Base-by-base conservation (phyloP, 2,113 vertebrate species). In the Catharus fuscescens region DNA sequence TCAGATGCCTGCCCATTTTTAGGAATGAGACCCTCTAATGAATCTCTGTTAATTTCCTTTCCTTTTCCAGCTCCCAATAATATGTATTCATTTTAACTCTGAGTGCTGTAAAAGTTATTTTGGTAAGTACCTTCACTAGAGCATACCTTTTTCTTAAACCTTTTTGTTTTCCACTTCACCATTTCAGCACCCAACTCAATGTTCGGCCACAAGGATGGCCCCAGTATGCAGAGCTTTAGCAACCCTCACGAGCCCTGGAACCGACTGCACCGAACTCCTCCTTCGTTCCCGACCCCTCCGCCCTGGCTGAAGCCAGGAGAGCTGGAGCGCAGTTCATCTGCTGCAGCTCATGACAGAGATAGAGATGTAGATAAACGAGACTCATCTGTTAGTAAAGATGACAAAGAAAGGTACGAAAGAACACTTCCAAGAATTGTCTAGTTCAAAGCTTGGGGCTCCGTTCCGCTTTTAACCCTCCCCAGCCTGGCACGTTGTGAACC, bases 231-330 rank as follows among this genome's bases (percentile, higher is more conserved):
- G 98, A 99, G 98, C 98, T 99, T 99, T 98, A 97, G 97, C 97
- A 97, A 98, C 93, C 98, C 98, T 97, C 99, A 99, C 95, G 99
- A 99, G 95, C 99, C 99, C 88, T 99, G 99, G 99, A 99, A 99
- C 98, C 98, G 99, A 95, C 98, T 99, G 88, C 99, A 99, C 98
- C 99, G 99, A 94, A 99, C 99, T 24, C 99, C 99, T 64, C 99
- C 99, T 74, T 99, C 99, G 93, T 99, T 99, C 98, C 99, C 99
- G 96, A 99, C 99, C 53, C 99, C 99, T 40, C 99, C 99, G 50
- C 99, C 99, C 94, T 99, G 99, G 99, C 98, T 99, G 93, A 99
- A 99, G 97, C 99, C 99, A 29, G 99, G 98, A 96, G 99, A 99
- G 91, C 97, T 98, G 44, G 99, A 99, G 98, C 98, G 99, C 97